Conservation (phyloP, 2,888 invertebrate species). For the Lucinisca nassula region DNA sequence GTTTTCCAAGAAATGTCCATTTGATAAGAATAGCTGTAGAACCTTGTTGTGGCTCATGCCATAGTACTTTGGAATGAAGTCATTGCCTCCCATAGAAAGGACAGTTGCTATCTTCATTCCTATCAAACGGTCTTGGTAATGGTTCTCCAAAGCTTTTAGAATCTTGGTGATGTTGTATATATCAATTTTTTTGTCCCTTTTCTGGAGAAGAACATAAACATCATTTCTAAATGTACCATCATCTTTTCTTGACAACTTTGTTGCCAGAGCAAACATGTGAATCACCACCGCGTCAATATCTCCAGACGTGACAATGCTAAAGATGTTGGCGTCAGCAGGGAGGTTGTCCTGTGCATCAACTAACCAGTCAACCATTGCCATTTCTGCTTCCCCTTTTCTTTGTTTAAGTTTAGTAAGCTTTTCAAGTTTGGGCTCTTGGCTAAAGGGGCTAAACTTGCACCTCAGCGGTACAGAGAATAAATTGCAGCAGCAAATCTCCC, state of each 20-base stretch:
- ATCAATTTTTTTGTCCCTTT: constrained; percentile 21
- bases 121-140: not conserved
- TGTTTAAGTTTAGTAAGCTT: constrained; percentile 22
- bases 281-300: constrained; percentile 44
- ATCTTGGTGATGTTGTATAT: constrained; percentile 42
- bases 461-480: not conserved
- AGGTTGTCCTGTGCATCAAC: not conserved
- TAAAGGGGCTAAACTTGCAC: not conserved
- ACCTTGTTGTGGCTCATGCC: constrained; percentile 22
- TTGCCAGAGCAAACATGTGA: constrained; percentile 32
- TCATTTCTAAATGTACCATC: not conserved
- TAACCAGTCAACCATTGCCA: constrained; percentile 49
- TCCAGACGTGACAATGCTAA: constrained; percentile 38
- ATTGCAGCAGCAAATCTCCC: not conserved
- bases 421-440: not conserved
- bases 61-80: constrained; percentile 46
- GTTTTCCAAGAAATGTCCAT: not conserved
- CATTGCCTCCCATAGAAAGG: constrained; percentile 46
- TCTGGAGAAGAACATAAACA: constrained; percentile 40
- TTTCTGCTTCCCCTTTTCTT: constrained; percentile 48
- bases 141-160: not conserved
- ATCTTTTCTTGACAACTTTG: constrained; percentile 7
- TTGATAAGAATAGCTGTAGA: not conserved
- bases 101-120: constrained; percentile 8
- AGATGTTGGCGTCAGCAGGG: not conserved